Percentiles rank a stretch among this genome's conserved stretches.
Evolutionary conservation across 2,797 vertebrate genomes (phyloP).

Genomic region (Pelobates cultripes): DNA sequence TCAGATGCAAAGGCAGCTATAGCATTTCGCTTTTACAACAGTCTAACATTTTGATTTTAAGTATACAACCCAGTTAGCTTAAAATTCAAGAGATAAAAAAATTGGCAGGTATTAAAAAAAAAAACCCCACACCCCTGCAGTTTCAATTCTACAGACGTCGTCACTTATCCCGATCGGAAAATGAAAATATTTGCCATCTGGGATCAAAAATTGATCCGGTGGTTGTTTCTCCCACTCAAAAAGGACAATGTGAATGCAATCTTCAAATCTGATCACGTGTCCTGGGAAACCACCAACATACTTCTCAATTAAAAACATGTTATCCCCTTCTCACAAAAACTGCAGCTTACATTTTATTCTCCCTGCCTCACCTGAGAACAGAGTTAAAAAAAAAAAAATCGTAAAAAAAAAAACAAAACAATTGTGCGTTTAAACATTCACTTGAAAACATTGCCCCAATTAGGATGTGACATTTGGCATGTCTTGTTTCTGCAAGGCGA

Average conservation of each 20-base stretch:
- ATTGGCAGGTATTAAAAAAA: constrained; percentile 17
- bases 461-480: too few species aligned
- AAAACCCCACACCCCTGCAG: background rate
- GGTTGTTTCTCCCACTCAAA: too few species aligned
- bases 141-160: background rate
- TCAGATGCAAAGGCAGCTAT: background rate
- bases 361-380: constrained; percentile 13
- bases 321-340: background rate
- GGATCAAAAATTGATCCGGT: too few species aligned
- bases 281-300: background rate
- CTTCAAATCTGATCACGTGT: too few species aligned
- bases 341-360: background rate
- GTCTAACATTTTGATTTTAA: background rate
- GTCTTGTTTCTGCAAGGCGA: too few species aligned
- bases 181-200: too few species aligned
- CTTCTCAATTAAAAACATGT: background rate
- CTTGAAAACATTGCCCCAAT: background rate
- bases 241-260: too few species aligned
- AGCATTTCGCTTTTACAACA: too few species aligned
- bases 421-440: constrained; percentile 21
- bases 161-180: too few species aligned
- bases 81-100: background rate
- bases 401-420: background rate
- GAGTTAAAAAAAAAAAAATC: background rate
- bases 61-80: background rate